A percentile compares a stretch with the other conserved stretches of the same genome.
Conservation (phyloP, 2,113 vertebrate species). For the Amphilophus citrinellus region DNA sequence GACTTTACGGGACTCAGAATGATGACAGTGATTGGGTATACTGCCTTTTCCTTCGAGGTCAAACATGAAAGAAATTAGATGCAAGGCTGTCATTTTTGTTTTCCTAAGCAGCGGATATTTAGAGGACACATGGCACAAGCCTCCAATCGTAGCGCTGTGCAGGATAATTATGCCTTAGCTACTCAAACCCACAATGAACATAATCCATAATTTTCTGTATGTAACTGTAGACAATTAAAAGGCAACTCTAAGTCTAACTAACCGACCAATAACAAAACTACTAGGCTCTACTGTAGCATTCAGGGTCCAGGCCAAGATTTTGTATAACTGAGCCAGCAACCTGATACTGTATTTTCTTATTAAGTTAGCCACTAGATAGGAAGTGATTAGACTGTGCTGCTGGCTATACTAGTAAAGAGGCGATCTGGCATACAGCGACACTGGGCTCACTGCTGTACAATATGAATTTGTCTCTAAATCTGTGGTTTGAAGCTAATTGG, state of each 20-base stretch:
- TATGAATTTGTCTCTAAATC: conserved; percentile 43
- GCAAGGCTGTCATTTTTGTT: neutral
- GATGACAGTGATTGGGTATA: neutral
- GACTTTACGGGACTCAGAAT: neutral
- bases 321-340: conserved; percentile 23
- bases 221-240: conserved; percentile 32
- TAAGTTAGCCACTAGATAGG: conserved; percentile 29
- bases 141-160: neutral
- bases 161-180: conserved; percentile 5
- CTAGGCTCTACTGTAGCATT: neutral
- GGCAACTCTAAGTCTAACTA: conserved; percentile 33
- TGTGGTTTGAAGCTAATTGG: conserved; percentile 27
- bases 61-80: conserved; percentile 8
- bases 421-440: conserved; percentile 33
- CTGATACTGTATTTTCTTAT: conserved; percentile 50
- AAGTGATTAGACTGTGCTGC: conserved; percentile 45
- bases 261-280: conserved; percentile 31
- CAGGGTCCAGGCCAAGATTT: neutral
- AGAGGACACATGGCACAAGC: neutral
- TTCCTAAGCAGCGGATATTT: neutral
- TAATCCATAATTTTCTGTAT: conserved; percentile 5
- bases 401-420: conserved; percentile 15
- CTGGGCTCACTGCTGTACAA: conserved; percentile 20
- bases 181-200: conserved; percentile 15
- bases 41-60: neutral